A percentile compares a stretch with the other conserved stretches of the same genome.
Conservation (phyloP, 1,140 invertebrate genomes). For the Leptinotarsa defecta region DNA sequence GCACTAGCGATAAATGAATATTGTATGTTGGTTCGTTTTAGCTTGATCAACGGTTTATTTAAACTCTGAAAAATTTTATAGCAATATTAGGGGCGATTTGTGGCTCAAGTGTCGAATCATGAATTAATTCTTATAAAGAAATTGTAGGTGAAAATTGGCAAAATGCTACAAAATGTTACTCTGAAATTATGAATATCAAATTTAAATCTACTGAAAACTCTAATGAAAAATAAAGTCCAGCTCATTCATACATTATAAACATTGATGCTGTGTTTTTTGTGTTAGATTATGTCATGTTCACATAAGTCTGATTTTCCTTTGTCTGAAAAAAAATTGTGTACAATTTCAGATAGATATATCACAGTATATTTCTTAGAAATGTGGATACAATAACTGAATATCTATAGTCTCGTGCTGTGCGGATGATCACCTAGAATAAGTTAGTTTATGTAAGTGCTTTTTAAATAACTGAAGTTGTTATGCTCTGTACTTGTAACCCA, state of each 20-base stretch:
- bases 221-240: neutral
- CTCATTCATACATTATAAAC: neutral
- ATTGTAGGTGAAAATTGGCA: neutral
- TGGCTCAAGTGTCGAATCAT: too few relatives aligned
- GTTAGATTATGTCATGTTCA: neutral
- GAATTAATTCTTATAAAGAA: neutral
- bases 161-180: neutral
- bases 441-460: conserved; percentile 57
- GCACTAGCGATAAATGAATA: neutral
- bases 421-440: conserved; percentile 51
- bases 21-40: too few relatives aligned
- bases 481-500: conserved; percentile 58
- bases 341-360: neutral
- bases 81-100: too few relatives aligned
- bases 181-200: neutral
- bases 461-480: conserved; percentile 54
- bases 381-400: conserved; percentile 2
- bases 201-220: neutral
- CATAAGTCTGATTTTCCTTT: neutral
- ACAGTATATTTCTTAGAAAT: conserved; percentile 13
- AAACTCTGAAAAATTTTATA: too few relatives aligned
- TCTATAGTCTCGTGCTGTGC: conserved; percentile 43
- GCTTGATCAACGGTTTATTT: too few relatives aligned
- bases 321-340: neutral
- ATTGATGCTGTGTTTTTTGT: conserved; percentile 1